A percentile compares a stretch with the other conserved stretches of the same genome.
Evolutionary conservation across 2,797 vertebrate species (phyloP).

Genomic region (Staurois parvus): DNA sequence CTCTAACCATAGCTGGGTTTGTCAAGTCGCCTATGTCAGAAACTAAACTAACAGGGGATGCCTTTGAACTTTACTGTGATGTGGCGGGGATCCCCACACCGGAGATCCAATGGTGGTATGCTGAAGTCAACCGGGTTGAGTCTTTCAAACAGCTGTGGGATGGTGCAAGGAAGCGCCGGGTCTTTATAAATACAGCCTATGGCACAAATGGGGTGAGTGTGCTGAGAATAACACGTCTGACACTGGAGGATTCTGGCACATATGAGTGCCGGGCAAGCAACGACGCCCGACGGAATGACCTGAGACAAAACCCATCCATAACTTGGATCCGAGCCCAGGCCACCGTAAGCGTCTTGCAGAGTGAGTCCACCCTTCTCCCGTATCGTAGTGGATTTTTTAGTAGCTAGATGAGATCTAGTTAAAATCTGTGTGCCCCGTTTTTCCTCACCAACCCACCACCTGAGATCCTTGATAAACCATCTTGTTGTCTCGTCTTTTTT

Average conservation of each 20-base stretch:
- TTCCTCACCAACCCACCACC: constrained; percentile 60
- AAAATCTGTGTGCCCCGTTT: constrained; percentile 68
- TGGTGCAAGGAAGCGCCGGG: constrained; percentile 93
- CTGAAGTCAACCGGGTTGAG: constrained; percentile 96
- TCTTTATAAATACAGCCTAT: constrained; percentile 95
- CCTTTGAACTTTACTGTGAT: constrained; percentile 99
- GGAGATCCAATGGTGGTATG: constrained; percentile 99
- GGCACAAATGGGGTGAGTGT: constrained; percentile 95
- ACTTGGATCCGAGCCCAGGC: constrained; percentile 99
- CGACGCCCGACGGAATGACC: constrained; percentile 95
- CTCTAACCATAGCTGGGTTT: constrained; percentile 96
- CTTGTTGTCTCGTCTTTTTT: constrained; percentile 66
- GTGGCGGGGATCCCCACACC: constrained; percentile 97
- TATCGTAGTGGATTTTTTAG: constrained; percentile 85
- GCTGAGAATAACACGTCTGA: constrained; percentile 93
- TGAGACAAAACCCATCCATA: constrained; percentile 96
- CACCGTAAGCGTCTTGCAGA: constrained; percentile 98
- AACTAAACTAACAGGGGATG: constrained; percentile 98
- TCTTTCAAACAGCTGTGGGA: constrained; percentile 99
- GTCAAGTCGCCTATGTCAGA: constrained; percentile 99
- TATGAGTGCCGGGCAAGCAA: constrained; percentile 99
- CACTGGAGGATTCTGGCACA: constrained; percentile 96
- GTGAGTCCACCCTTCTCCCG: constrained; percentile 87
- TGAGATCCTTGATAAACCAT: constrained; percentile 60
- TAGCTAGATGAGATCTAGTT: constrained; percentile 83